Evolutionary conservation across 1,140 invertebrate species (phyloP), one percentile per base, ranked within the genome.

Genomic region (Alviniconcha marisindica): DNA sequence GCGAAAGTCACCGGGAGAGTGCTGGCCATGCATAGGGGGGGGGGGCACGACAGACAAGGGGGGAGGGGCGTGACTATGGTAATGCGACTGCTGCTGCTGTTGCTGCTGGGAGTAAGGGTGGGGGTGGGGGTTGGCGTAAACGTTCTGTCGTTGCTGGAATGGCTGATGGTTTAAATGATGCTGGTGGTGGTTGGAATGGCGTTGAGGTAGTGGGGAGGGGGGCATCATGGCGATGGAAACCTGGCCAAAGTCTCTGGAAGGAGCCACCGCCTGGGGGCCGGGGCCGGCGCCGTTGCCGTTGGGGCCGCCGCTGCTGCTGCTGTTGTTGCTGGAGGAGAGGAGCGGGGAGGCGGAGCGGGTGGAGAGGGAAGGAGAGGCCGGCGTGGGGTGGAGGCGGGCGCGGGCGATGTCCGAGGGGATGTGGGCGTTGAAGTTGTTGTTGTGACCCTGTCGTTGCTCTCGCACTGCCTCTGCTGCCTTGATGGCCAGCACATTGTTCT

Each of bases 381-480:
- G 63, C 36, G 66, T 18, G 28, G 56, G 48, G 54, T 48, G 77
- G 60, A 73, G 77, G 48, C 82, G 71, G 24, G 31, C 56, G 36
- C 69, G 42, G 15, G 78, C 78, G 40, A 66, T 24, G 36, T 80
- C 56, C 24, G 36, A 28, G 5, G 31, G 56, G 60, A 44, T 44
- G 28, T 80, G 33, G 2, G 60, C 40, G 56, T 42, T 63, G 31
- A 38, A 24, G 56, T 78, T 54, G 60, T 0, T n/a, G 36, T 44
- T 15, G 69, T 71, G 69, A 51, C 73, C 44, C 40, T 87, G 87
- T 21, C 89, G 78, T 73, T 90, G 88, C 79, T 90, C 89, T 60
- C 86, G 85, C 28, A 88, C 86, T 12, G 84, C 74, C 82, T 89
- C 90, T 28, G 89, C 89, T 28, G 90, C 89, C 82, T 88, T 87